Base-by-base conservation (phyloP, 1,140 invertebrate species). In the Zaprionus tsacasi region DNA sequence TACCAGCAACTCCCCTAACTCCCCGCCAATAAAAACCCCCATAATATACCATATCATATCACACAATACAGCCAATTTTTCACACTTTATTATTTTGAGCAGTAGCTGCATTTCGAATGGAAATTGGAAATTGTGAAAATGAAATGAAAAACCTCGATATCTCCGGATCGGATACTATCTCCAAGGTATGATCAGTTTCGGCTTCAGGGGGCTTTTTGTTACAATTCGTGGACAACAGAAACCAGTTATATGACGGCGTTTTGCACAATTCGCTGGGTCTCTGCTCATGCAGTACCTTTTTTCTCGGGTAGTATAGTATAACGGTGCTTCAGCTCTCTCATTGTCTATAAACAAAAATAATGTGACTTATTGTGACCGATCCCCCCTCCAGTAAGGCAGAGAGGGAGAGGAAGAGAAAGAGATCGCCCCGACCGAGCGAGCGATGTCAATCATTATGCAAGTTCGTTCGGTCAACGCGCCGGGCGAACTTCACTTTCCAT, bases 371-470 rank as follows among this genome's bases (percentile, higher is more conserved):
- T 79, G 74, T 78, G 12, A 40, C 38, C 50, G 36, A 21, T 11
- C 33, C 59, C 6, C 8, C 25, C n/a, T n/a, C n/a, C n/a, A n/a
- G n/a, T 27, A 27, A 27, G 25, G 25, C 25, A 27, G 25, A 12
- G 10, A 21, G 17, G 21, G 45, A 50, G 17, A 12, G 3, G 11
- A 3, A 12, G 13, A 45, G 40, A 10, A 11, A 40, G 15, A 21
- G 45, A 50, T 43, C 50, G 40, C 45, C n/a, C 21, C 70, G 64
- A 15, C 55, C 30, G n/a, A 43, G 40, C 70, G 40, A 43, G 50
- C 70, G 55, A 86, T 86, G 83, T 82, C 83, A 87, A 88, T 88
- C 80, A 87, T 87, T 87, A 88, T 88, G 83, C 83, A 87, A 87
- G 83, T 80, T 70, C 12, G 56, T 70, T 70, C 85, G 83, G 83